These are phyloP conservation scores for Calyptommatus sinebrachiatus DNA, from an alignment of 2,113 vertebrate genomes.

Conservation along the genomic window DNA sequence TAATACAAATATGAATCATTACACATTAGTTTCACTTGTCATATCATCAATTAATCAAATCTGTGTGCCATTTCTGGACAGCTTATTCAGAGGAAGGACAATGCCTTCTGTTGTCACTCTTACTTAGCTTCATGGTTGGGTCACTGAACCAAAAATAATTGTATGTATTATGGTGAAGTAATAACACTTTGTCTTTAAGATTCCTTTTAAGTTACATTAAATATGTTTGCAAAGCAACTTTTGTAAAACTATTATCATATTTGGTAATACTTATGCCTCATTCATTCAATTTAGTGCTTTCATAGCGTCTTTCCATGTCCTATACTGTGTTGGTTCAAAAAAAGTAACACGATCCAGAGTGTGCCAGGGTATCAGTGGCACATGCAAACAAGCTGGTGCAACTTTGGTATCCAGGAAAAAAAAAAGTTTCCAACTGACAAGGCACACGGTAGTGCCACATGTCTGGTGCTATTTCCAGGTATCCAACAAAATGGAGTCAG, in stretches of 20 bases:
- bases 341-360: no score
- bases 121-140: not conserved
- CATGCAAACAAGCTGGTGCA: no score
- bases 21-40: not conserved
- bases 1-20: no score
- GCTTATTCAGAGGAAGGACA: not conserved
- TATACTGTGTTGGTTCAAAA: no score
- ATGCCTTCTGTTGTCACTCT: not conserved
- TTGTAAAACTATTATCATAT: not conserved
- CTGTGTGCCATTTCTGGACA: not conserved
- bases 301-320: no score
- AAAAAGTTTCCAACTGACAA: no score
- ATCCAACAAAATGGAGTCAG: no score
- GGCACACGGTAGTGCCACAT: no score
- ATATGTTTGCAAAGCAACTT: constrained; percentile 24
- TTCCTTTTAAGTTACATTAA: not conserved
- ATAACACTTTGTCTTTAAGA: not conserved
- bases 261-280: not conserved
- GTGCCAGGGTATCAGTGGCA: no score
- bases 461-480: no score
- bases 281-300: no score
- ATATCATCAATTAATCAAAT: not conserved
- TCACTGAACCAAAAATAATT: not conserved
- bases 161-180: not conserved
- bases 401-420: no score